These are phyloP conservation scores for Sweltsa coloradensis DNA, from an alignment of 1,140 invertebrate genomes.

Conservation along the genomic window DNA sequence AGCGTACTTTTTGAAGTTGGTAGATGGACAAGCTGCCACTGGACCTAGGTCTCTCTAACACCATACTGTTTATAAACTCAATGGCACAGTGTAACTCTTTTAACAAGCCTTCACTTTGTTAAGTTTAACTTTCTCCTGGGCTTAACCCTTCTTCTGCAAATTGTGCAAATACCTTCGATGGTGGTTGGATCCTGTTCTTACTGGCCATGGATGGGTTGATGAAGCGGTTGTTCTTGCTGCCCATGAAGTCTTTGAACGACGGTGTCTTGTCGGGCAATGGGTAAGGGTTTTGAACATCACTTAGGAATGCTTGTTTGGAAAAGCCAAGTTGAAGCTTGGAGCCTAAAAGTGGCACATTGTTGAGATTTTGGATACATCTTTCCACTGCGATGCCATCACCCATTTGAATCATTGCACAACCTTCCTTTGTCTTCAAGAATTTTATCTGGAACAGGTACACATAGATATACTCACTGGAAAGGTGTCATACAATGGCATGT, in stretches of 20 bases:
- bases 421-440: conserved; percentile 97
- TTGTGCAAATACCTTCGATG: conserved; percentile 62
- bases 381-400: conserved; percentile 90
- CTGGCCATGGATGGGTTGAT: conserved; percentile 76
- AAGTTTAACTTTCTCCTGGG: no score
- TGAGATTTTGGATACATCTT: conserved; percentile 86
- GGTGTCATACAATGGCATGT: no score
- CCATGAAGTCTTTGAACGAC: conserved; percentile 95
- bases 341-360: conserved; percentile 54
- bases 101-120: no score
- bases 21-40: no score
- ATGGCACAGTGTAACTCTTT: no score
- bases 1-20: no score
- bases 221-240: conserved; percentile 92
- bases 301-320: conserved; percentile 93
- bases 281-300: conserved; percentile 93
- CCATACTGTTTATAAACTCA: no score
- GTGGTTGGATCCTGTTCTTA: conserved; percentile 82
- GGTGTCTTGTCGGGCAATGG: conserved; percentile 87
- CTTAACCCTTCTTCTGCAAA: no score
- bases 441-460: conserved; percentile 63
- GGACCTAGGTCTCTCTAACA: no score
- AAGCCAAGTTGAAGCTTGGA: conserved; percentile 44
- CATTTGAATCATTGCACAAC: conserved; percentile 99
- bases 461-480: no score